Evolutionary conservation across 2,888 invertebrate genomes (phyloP).

Genomic region (Diarsia brunnea): DNA sequence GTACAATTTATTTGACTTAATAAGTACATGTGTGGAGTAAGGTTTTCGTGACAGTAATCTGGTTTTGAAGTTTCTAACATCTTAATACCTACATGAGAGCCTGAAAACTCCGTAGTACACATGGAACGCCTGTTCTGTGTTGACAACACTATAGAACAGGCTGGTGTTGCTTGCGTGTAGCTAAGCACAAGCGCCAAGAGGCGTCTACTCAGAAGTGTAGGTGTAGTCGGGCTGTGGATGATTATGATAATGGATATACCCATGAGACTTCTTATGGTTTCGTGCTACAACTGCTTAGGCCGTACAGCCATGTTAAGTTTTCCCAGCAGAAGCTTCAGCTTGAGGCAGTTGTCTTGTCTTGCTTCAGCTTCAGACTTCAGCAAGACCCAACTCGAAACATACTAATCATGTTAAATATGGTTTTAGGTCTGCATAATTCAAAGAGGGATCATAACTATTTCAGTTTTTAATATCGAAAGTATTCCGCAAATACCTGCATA

Average conservation of each 20-base stretch:
- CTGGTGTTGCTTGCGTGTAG: neutral
- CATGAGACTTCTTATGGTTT: neutral
- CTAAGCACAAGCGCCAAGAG: neutral
- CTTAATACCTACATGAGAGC: neutral
- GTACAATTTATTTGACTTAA: constrained; percentile 45
- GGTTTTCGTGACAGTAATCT: constrained; percentile 46
- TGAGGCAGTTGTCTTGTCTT: too few relatives aligned
- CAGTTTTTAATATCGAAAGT: neutral
- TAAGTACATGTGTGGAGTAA: constrained; percentile 19
- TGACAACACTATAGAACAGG: neutral
- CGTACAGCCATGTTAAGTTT: neutral
- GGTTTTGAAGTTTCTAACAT: constrained; percentile 14
- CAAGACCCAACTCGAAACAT: neutral
- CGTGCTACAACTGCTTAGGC: neutral
- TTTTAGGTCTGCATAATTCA: neutral
- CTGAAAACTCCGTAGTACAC: neutral
- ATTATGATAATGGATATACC: neutral
- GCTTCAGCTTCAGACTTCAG: too few relatives aligned
- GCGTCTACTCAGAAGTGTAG: neutral
- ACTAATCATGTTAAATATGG: neutral
- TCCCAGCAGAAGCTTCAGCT: neutral
- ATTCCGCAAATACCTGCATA: constrained; percentile 59
- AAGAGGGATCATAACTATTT: constrained; percentile 3
- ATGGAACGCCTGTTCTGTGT: neutral
- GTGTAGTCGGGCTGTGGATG: neutral